Conservation (phyloP, 1,140 invertebrate genomes). For the Drosophila albomicans region DNA sequence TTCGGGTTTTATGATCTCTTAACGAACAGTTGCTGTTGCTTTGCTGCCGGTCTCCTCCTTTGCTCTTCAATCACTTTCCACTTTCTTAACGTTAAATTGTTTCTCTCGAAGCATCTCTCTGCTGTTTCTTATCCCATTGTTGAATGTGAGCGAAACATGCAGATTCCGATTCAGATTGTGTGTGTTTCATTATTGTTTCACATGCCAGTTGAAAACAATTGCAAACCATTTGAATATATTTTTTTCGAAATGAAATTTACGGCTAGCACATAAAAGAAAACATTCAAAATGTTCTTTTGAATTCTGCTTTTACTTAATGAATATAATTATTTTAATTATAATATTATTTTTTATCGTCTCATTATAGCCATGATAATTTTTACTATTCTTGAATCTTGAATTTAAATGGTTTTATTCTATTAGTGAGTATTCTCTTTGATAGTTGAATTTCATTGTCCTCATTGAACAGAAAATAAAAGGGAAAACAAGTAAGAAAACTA, state of each 20-base stretch:
- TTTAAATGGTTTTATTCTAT: too few relatives aligned
- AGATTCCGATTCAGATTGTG: neutral
- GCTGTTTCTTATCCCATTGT: neutral
- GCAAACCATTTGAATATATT: conserved; percentile 1
- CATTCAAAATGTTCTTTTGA: neutral
- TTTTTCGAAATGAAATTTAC: neutral
- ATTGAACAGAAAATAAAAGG: too few relatives aligned
- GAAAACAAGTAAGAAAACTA: too few relatives aligned
- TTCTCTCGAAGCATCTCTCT: neutral
- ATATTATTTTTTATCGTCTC: neutral
- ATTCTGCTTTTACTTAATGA: neutral
- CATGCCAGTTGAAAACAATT: conserved; percentile 10
- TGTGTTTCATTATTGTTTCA: conserved; percentile 1
- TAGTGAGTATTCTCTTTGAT: too few relatives aligned
- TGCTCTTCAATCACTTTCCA: conserved; percentile 24
- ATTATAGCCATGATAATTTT: neutral
- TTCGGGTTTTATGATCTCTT: neutral
- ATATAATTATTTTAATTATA: neutral
- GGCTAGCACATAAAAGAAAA: neutral
- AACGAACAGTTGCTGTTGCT: too few relatives aligned
- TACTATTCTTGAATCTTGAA: too few relatives aligned
- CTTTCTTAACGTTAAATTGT: conserved; percentile 13
- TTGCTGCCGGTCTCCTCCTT: too few relatives aligned
- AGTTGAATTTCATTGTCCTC: too few relatives aligned
- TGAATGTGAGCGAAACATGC: neutral